Conservation (phyloP, 35 echinoderm and acorn worm species). For the Ophiothrix spiculata region DNA sequence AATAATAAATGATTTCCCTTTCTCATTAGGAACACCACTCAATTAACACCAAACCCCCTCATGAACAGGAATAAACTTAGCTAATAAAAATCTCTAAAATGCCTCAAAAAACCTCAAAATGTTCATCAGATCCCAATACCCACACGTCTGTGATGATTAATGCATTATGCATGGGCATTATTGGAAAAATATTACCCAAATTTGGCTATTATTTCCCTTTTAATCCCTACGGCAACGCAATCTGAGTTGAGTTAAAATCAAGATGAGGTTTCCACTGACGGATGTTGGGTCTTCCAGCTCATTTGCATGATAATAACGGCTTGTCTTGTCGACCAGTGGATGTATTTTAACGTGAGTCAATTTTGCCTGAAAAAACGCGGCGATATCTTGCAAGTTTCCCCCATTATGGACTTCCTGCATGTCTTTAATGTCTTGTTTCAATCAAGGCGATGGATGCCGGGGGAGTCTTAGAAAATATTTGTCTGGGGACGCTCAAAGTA, state of each 20-base stretch:
- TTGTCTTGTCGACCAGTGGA: not conserved
- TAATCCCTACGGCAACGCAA: not conserved
- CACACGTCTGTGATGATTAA: not conserved
- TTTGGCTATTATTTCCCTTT: conserved; percentile 6
- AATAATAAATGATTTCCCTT: not conserved
- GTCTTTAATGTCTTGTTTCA: not conserved
- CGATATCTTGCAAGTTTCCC: not conserved
- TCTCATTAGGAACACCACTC: not conserved
- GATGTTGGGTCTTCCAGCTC: not conserved
- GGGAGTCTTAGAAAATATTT: not conserved
- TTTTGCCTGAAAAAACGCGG: not conserved
- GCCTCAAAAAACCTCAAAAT: conserved; percentile 5
- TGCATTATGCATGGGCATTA: conserved; percentile 12
- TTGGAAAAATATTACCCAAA: conserved; percentile 7
- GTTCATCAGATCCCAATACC: not conserved
- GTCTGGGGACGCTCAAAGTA: not conserved
- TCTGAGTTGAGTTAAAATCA: not conserved
- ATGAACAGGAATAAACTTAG: not conserved
- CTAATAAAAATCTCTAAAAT: not conserved
- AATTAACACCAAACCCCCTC: not conserved
- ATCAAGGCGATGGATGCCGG: not conserved
- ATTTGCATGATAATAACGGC: conserved; percentile 10
- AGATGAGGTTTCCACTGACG: not conserved
- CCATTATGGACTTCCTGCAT: not conserved
- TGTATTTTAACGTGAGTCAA: not conserved